Evolutionary conservation across 2,113 vertebrate species (phyloP).

Genomic region (Sterna hirundo): DNA sequence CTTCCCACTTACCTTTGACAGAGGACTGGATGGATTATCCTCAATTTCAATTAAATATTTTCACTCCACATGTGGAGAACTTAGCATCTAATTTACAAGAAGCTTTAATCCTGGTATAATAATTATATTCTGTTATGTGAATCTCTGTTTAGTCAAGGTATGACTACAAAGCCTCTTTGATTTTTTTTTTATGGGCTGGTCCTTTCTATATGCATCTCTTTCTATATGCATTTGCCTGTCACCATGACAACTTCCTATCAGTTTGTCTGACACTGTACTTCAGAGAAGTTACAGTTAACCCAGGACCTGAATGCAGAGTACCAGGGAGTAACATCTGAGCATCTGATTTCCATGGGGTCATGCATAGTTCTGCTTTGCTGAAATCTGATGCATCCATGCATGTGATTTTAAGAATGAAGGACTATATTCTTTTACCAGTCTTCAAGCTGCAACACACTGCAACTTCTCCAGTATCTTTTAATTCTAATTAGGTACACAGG

Average conservation of each 20-base stretch:
- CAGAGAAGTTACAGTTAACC: neutral
- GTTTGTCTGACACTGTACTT: neutral
- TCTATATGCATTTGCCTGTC: neutral
- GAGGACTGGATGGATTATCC: neutral
- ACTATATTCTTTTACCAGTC: neutral
- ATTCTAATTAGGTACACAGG: neutral
- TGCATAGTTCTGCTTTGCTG: neutral
- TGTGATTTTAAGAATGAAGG: neutral
- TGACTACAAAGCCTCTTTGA: neutral
- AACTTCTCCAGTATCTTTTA: neutral
- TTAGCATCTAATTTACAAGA: neutral
- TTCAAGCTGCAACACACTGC: neutral
- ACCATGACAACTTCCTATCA: neutral
- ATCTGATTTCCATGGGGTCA: neutral
- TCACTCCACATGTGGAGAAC: neutral
- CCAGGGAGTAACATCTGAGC: neutral
- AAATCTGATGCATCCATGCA: neutral
- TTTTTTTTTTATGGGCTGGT: neutral
- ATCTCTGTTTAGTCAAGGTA: neutral
- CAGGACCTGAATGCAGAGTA: neutral
- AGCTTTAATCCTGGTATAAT: neutral
- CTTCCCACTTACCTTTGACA: neutral
- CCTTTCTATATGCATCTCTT: neutral
- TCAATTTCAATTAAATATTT: neutral
- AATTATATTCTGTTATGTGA: neutral